phyloP scores from a whole-genome alignment of 2,113 vertebrate genomes.

The Hypocryptadius cinnamomeus region DNA sequence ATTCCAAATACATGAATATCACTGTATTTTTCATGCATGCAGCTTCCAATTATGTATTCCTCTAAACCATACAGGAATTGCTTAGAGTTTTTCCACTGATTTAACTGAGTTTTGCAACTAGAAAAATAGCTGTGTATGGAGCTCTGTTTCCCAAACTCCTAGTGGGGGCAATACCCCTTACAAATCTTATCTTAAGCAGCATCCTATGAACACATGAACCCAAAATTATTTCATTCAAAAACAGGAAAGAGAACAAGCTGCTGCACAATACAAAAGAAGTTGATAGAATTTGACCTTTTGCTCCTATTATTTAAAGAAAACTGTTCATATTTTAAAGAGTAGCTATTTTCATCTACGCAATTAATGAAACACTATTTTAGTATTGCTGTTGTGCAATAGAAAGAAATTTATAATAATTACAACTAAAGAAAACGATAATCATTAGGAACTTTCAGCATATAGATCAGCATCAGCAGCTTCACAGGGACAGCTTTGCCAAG shows the following conservation, averaged over 20 bases:
- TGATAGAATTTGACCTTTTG: neutral
- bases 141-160: neutral
- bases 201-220: neutral
- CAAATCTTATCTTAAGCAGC: neutral
- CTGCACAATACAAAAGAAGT: neutral
- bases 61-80: neutral
- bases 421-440: neutral
- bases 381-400: neutral
- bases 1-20: neutral
- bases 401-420: neutral
- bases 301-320: neutral
- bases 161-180: neutral
- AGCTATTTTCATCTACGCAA: neutral
- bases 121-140: neutral
- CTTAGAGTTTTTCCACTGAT: neutral
- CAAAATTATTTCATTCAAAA: neutral
- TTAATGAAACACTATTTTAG: neutral
- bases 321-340: neutral
- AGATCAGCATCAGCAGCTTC: neutral
- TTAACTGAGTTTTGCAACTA: neutral
- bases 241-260: neutral
- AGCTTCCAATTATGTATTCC: neutral
- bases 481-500: neutral
- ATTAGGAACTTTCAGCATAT: neutral
- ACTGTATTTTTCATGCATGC: neutral